Evolutionary conservation across 1,140 invertebrate genomes (phyloP).

Genomic region (Cotesia typhae): DNA sequence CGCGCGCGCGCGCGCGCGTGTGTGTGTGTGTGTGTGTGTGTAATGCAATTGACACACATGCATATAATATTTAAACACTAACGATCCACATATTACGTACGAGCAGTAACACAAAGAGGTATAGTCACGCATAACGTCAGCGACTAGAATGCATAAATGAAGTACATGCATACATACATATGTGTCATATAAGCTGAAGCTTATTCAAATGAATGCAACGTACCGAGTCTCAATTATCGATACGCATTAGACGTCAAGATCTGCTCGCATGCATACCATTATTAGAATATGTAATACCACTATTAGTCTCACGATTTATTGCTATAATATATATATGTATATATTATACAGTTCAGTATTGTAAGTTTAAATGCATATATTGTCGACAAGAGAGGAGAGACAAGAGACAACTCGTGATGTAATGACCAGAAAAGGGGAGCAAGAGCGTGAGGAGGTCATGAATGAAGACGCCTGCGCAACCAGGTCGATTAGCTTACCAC

Average conservation of each 20-base stretch:
- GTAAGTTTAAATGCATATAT: too few relatives aligned
- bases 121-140: slow-evolving; percentile 8
- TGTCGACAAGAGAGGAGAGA: not conserved
- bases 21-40: too few relatives aligned
- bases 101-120: slow-evolving; percentile 9
- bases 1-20: too few relatives aligned
- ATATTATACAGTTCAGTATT: not conserved
- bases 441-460: not conserved
- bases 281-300: not conserved
- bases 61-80: not conserved
- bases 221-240: slow-evolving; percentile 6
- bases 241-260: slow-evolving; percentile 19
- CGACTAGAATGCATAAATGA: slow-evolving; percentile 17
- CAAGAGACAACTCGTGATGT: not conserved
- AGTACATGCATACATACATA: not conserved
- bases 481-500: slow-evolving; percentile 11
- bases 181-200: too few relatives aligned
- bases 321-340: not conserved
- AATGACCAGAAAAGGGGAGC: slow-evolving; percentile 13
- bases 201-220: too few relatives aligned
- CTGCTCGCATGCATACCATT: slow-evolving; percentile 2
- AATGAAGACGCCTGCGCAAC: slow-evolving; percentile 29
- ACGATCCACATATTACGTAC: not conserved
- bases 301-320: slow-evolving; percentile 8
- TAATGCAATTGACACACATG: too few relatives aligned